Base-by-base conservation (phyloP, 2,888 invertebrate species). In the Ryuthela nishihirai region DNA sequence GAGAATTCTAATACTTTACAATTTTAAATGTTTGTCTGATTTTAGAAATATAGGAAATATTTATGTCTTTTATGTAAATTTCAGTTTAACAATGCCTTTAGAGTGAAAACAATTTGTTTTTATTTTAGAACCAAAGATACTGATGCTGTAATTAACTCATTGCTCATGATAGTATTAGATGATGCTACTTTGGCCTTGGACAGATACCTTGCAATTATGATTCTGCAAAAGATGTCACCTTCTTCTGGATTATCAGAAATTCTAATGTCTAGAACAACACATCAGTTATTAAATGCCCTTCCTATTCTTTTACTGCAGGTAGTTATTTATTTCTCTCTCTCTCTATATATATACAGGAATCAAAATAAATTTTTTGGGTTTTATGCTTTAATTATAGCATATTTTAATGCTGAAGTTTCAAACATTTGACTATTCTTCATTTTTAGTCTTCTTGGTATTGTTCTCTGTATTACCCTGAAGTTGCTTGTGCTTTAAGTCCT, bases 141-240 rank as follows among this genome's bases (percentile, higher is more conserved):
- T 29, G 48, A 59, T 26, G 36, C 53, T 18, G 35, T 59, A 17
- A 32, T 42, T 4, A 59, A 42, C 17, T 53, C 59, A 12, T 25
- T 59, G 15, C 29, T 59, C 1, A 6, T 59, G 10, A 29, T 53
- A 23, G 25, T 59, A 7, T 44, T 54, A 15, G 45, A 59, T 41
- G 34, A 23, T 18, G 39, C 25, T 20, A 38, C 59, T 36, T 23
- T 44, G 3, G 4, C 39, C 18, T 44, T 52, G 7, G 36, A 41
- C 18, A 35, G 52, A 12, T 38, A 50, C 40, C 47, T 52, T 24
- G 32, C 54, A n/a, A 40, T 40, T 32, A 46, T 34, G 7, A 46
- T 54, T 41, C 45, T 61, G 10, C 49, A 61, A 20, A 61, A 46
- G 7, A n/a, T 61, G 15, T 42, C 50, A 20, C 49, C 50, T 32